phyloP scores from a whole-genome alignment of 1,140 invertebrate species.

The Macrobrachium nipponense region DNA sequence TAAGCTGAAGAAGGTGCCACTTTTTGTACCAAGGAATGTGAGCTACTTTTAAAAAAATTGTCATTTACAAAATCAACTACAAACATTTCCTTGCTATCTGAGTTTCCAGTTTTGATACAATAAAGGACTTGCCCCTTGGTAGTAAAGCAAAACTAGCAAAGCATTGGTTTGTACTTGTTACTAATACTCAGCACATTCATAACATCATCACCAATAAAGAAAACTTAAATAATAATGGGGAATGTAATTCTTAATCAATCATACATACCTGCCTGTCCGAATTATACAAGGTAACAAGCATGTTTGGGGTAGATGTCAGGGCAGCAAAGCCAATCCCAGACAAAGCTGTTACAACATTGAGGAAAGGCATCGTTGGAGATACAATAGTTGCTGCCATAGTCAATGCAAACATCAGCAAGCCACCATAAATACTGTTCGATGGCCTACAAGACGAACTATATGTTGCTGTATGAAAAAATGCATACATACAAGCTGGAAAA shows the following conservation, averaged over 20 bases:
- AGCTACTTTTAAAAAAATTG: no score
- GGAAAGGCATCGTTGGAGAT: slow-evolving; percentile 66
- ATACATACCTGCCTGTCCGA: slow-evolving; percentile 68
- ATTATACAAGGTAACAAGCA: slow-evolving; percentile 70
- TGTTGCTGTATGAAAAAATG: slow-evolving; percentile 69
- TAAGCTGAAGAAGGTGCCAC: no score
- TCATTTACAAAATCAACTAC: no score
- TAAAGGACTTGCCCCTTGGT: no score
- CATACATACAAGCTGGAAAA: slow-evolving; percentile 68
- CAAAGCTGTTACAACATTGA: slow-evolving; percentile 69
- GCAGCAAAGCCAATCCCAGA: slow-evolving; percentile 71
- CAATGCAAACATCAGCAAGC: slow-evolving; percentile 69
- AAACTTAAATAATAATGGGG: background rate
- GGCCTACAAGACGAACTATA: slow-evolving; percentile 67
- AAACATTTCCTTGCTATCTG: no score
- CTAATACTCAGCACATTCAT: background rate
- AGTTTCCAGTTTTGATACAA: no score
- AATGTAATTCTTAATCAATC: background rate
- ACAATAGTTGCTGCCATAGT: slow-evolving; percentile 70
- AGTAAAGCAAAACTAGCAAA: no score
- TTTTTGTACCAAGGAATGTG: no score
- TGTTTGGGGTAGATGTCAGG: slow-evolving; percentile 71
- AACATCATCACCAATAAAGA: background rate
- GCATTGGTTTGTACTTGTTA: no score
- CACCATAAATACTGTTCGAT: slow-evolving; percentile 67